Evolutionary conservation across 2,113 vertebrate genomes (phyloP).

Genomic region (Psammodynastes pulverulentus): DNA sequence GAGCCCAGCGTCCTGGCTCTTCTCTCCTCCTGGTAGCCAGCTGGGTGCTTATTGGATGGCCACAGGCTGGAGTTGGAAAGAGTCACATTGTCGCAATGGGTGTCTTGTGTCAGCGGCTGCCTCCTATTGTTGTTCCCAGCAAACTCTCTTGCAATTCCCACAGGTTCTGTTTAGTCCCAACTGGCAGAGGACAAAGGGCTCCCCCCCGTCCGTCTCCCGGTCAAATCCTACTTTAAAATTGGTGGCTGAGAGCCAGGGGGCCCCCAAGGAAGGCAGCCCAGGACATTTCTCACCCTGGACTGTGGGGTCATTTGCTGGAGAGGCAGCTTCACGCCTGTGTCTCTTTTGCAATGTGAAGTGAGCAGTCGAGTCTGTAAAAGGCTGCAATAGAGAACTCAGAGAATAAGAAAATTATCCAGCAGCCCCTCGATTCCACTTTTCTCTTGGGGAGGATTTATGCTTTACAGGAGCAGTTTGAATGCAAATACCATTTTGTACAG

Average conservation of each 20-base stretch:
- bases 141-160: neutral
- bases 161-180: neutral
- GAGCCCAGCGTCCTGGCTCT: neutral
- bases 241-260: neutral
- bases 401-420: neutral
- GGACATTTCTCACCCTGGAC: neutral
- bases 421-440: neutral
- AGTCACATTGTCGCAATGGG: neutral
- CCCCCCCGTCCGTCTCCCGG: too few relatives aligned
- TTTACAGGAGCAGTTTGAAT: neutral
- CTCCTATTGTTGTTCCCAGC: neutral
- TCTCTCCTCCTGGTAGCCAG: neutral
- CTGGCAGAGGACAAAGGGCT: too few relatives aligned
- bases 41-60: neutral
- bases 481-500: neutral
- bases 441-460: neutral
- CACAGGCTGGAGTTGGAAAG: neutral
- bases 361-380: neutral
- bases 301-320: neutral
- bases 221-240: neutral
- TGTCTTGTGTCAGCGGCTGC: neutral
- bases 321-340: neutral
- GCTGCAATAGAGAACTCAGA: neutral
- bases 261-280: neutral
- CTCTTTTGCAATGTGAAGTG: neutral